Evolutionary conservation across 2,888 invertebrate species (phyloP), one percentile per base, ranked within the genome.

Genomic region (Ennomos quercinarius): DNA sequence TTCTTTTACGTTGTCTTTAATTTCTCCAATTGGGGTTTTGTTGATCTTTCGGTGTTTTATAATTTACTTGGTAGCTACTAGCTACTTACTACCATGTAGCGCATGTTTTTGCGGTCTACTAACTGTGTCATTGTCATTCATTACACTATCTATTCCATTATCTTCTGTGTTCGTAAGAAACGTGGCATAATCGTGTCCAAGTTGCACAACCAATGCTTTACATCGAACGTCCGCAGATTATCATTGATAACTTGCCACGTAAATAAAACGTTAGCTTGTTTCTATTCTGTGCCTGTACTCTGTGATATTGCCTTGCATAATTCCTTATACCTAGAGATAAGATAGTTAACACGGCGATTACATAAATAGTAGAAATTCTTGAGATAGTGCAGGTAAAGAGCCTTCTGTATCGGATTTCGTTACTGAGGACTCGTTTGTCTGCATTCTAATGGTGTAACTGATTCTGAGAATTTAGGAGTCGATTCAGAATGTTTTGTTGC

Each of bases 351-450:
- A 39, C 40, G 35, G 57, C 45, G 63, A 58, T 66, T 64, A 65
- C 63, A 63, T 66, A 66, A 70, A 63, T 46, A 27, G 52, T 56
- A 61, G 52, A 59, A 47, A 67, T 67, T 60, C 56, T 61, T 57
- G 46, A 58, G 61, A 64, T 65, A 61, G 51, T 11, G 11, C 6
- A 38, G 47, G 34, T 42, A 10, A 50, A 10, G 39, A 49, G 50
- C 10, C 42, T 41, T 34, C 41, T 10, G 39, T 37, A 10, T 49
- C 13, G 37, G 41, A 45, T 50, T 59, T 45, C 41, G 17, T 27
- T 51, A 38, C 42, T 48, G 41, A 55, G 48, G 54, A 58, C 57
- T 59, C 42, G 57, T 48, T 55, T 53, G 57, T 53, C 56, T 43
- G 63, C 61, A 63, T 63, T 64, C 52, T 61, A 50, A 61, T 54